These are phyloP conservation scores for Stegostoma tigrinum DNA, from an alignment of 2,113 vertebrate species.

Conservation along the genomic window DNA sequence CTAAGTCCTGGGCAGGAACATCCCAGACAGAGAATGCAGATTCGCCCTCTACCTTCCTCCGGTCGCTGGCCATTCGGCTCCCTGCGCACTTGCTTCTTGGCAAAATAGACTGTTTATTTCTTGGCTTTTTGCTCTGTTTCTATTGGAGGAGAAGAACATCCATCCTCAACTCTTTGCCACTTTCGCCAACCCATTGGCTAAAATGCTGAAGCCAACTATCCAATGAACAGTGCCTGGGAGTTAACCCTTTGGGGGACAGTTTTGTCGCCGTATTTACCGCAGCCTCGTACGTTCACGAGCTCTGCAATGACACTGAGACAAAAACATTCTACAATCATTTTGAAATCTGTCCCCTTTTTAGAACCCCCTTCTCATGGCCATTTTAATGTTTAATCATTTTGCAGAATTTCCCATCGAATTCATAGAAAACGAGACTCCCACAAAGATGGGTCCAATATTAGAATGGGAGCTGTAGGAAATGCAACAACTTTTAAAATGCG, in stretches of 20 bases:
- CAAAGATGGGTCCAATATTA: neutral
- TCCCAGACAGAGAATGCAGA: neutral
- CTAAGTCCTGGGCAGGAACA: neutral
- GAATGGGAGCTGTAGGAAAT: neutral
- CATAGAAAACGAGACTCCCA: neutral
- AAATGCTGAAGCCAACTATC: neutral
- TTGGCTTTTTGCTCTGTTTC: neutral
- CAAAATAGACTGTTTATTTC: slow-evolving; percentile 1
- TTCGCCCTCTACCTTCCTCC: neutral
- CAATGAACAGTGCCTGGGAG: neutral
- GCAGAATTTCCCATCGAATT: neutral
- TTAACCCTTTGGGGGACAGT: neutral
- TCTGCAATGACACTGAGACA: neutral
- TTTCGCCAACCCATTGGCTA: neutral
- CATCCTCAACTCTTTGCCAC: neutral
- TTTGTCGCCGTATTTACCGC: neutral
- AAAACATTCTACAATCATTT: neutral
- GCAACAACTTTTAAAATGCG: slow-evolving; percentile 4
- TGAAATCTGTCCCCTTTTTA: neutral
- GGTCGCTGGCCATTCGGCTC: neutral
- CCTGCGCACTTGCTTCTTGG: neutral
- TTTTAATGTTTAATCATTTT: neutral
- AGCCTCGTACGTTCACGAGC: neutral
- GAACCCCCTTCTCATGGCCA: no score
- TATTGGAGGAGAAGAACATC: neutral